Conservation (phyloP, 2,113 vertebrate species). For the Gobio gobio region DNA sequence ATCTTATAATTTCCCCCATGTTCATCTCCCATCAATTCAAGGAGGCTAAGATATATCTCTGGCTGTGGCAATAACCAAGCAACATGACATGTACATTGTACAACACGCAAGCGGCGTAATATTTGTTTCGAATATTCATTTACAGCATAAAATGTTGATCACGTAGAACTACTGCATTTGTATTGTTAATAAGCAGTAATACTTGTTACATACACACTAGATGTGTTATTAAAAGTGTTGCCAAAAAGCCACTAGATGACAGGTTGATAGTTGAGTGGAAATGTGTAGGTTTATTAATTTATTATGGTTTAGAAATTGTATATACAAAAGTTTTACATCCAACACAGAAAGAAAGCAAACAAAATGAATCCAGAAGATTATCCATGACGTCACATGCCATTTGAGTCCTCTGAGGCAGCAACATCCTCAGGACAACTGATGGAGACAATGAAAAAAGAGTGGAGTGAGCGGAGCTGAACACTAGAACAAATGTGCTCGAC, state of each 20-base stretch:
- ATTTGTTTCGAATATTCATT: no score
- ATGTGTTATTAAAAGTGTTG: not conserved
- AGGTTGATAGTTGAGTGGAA: not conserved
- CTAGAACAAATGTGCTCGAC: not conserved
- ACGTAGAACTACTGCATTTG: no score
- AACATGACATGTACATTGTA: no score
- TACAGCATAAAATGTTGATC: no score
- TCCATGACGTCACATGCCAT: not conserved
- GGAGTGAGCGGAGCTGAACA: not conserved
- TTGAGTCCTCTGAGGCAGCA: slow-evolving; percentile 56
- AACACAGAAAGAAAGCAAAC: not conserved
- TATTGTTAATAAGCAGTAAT: not conserved
- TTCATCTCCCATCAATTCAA: no score
- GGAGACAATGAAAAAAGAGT: not conserved
- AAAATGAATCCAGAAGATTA: not conserved
- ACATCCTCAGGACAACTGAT: slow-evolving; percentile 53
- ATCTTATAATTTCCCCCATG: no score
- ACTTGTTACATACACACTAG: not conserved
- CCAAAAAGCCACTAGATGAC: not conserved
- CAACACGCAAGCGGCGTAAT: no score
- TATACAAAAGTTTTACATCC: not conserved
- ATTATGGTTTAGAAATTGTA: not conserved
- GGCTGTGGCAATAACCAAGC: no score
- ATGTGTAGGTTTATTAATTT: not conserved
- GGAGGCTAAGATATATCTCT: no score